phyloP scores from a whole-genome alignment of 2,888 invertebrate genomes.

The Amphiduros pacificus region DNA sequence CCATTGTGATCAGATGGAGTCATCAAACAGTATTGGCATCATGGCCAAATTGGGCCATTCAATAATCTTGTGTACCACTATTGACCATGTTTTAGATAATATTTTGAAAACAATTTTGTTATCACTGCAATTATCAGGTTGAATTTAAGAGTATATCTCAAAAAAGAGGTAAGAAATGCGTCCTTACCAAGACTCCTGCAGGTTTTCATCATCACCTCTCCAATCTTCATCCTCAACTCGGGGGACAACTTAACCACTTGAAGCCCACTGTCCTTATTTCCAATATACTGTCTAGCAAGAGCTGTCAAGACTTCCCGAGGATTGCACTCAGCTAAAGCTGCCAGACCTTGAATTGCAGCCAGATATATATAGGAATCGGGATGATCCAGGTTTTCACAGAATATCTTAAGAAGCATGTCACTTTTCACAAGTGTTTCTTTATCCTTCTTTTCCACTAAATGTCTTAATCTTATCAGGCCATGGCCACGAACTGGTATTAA shows the following conservation, averaged over 20 bases:
- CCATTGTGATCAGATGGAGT: no score
- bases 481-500: slow-evolving; percentile 80
- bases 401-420: slow-evolving; percentile 69
- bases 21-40: no score
- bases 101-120: no score
- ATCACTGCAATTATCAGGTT: no score
- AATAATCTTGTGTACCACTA: no score
- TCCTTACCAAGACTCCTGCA: slow-evolving; percentile 71
- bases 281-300: slow-evolving; percentile 70
- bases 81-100: no score
- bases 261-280: background rate
- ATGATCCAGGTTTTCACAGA: slow-evolving; percentile 77
- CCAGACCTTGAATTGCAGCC: slow-evolving; percentile 75
- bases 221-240: slow-evolving; percentile 73
- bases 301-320: slow-evolving; percentile 72
- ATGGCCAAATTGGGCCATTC: no score
- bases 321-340: slow-evolving; percentile 69
- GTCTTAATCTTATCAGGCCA: slow-evolving; percentile 73
- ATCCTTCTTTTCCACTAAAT: slow-evolving; percentile 72
- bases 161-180: no score
- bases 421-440: slow-evolving; percentile 63
- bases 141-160: no score
- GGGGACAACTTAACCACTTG: slow-evolving; percentile 10
- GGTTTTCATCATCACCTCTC: slow-evolving; percentile 77
- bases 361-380: slow-evolving; percentile 82